A percentile compares a stretch with the other conserved stretches of the same genome.
Evolutionary conservation across 2,888 invertebrate genomes (phyloP).

Genomic region (Omphaloscelis lunosa): DNA sequence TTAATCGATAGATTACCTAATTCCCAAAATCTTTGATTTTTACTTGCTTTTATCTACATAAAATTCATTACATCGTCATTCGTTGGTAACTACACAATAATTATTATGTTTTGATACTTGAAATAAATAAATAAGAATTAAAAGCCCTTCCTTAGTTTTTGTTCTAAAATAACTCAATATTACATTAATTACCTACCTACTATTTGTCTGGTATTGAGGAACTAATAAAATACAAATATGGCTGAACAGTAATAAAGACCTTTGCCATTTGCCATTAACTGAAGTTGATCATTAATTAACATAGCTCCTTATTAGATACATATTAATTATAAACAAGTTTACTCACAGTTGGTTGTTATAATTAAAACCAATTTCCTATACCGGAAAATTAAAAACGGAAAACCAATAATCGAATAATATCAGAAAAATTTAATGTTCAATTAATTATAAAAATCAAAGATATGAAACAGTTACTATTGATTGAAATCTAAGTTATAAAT

Average conservation of each 20-base stretch:
- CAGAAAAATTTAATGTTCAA: not conserved
- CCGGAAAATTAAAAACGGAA: not conserved
- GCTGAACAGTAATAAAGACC: conserved; percentile 15
- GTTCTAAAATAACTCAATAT: conserved; percentile 12
- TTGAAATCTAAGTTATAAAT: not conserved
- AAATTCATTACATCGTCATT: not conserved
- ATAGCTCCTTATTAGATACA: conserved; percentile 16
- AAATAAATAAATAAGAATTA: not conserved
- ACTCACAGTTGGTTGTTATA: not conserved
- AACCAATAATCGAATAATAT: not conserved
- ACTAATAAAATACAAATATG: conserved; percentile 44
- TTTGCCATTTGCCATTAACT: conserved; percentile 31
- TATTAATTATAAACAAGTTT: conserved; percentile 30
- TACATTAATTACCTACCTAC: conserved; percentile 10
- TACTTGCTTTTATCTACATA: not conserved
- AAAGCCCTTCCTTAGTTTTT: conserved; percentile 39
- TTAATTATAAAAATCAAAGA: conserved; percentile 19
- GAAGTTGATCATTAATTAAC: conserved; percentile 32
- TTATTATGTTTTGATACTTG: not conserved
- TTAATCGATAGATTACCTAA: not conserved
- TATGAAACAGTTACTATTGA: conserved; percentile 12
- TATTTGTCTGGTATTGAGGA: conserved; percentile 19
- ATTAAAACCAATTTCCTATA: conserved; percentile 7
- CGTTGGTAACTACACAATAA: not conserved
- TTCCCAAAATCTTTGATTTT: conserved; percentile 1